A percentile compares a stretch with the other conserved stretches of the same genome.
Evolutionary conservation across 1,140 invertebrate species (phyloP).

Genomic region (Daktulosphaira vitifoliae): DNA sequence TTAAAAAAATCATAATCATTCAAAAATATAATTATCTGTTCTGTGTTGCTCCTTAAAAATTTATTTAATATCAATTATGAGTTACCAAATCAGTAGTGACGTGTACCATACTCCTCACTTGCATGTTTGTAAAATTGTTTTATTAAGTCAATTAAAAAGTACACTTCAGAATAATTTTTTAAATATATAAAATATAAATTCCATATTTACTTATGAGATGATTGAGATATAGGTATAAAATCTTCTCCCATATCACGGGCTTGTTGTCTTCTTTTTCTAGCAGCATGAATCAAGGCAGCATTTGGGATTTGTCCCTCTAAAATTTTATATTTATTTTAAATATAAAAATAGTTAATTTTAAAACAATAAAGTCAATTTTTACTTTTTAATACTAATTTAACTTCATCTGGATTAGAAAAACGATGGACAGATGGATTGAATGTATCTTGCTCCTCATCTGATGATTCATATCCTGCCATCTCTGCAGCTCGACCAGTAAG

Average conservation of each 20-base stretch:
- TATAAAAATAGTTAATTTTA: slow-evolving; percentile 7
- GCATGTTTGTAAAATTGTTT: no score
- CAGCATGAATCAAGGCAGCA: slow-evolving; percentile 91
- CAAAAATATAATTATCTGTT: no score
- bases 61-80: no score
- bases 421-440: slow-evolving; percentile 44
- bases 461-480: slow-evolving; percentile 62
- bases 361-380: slow-evolving; percentile 37
- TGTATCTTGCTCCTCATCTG: slow-evolving; percentile 51
- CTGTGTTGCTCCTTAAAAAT: no score
- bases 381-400: slow-evolving; percentile 65
- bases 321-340: slow-evolving; percentile 2
- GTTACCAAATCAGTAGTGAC: no score
- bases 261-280: slow-evolving; percentile 82
- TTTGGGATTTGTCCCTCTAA: slow-evolving; percentile 83
- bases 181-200: no score
- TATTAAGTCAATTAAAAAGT: no score
- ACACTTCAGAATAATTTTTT: no score
- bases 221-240: slow-evolving; percentile 22
- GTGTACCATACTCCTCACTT: no score
- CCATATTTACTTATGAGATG: no score
- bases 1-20: no score
- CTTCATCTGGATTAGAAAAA: slow-evolving; percentile 57
- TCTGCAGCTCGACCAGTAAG: slow-evolving; percentile 70
- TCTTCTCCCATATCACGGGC: slow-evolving; percentile 67